Evolutionary conservation across 1,140 invertebrate genomes (phyloP).

Genomic region (Acromyrmex heyeri): DNA sequence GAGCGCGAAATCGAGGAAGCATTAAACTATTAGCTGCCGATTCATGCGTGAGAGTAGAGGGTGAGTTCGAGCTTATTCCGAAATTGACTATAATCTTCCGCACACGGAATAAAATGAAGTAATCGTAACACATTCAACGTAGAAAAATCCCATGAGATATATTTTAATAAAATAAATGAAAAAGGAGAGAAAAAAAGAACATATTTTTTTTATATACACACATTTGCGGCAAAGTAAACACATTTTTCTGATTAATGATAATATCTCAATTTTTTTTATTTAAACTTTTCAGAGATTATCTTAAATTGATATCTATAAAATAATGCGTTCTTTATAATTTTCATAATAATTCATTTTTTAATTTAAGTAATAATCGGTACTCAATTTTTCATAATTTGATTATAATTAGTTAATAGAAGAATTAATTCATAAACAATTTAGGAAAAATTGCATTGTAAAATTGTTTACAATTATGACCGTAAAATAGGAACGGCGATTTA

Average conservation of each 20-base stretch:
- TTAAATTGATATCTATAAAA: slow-evolving; percentile 1
- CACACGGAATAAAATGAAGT: slow-evolving; percentile 26
- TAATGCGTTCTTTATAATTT: neutral
- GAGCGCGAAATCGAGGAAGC: slow-evolving; percentile 71
- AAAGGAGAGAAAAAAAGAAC: neutral
- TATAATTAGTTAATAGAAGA: neutral
- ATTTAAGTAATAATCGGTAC: neutral
- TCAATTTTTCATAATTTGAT: neutral
- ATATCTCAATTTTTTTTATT: neutral
- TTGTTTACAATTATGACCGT: neutral
- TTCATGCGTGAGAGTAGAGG: slow-evolving; percentile 59
- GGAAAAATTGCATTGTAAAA: neutral
- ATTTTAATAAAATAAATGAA: neutral
- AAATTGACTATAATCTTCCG: slow-evolving; percentile 64
- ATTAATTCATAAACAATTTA: neutral
- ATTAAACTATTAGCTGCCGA: slow-evolving; percentile 76
- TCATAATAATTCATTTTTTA: neutral
- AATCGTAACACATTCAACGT: neutral
- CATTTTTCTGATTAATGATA: neutral
- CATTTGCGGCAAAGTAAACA: neutral
- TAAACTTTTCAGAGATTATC: neutral
- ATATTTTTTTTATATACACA: neutral
- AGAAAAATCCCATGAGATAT: neutral
- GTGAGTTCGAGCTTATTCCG: slow-evolving; percentile 51
- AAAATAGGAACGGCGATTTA: neutral